Conservation (phyloP, 2,888 invertebrate genomes). For the Patella caerulea region DNA sequence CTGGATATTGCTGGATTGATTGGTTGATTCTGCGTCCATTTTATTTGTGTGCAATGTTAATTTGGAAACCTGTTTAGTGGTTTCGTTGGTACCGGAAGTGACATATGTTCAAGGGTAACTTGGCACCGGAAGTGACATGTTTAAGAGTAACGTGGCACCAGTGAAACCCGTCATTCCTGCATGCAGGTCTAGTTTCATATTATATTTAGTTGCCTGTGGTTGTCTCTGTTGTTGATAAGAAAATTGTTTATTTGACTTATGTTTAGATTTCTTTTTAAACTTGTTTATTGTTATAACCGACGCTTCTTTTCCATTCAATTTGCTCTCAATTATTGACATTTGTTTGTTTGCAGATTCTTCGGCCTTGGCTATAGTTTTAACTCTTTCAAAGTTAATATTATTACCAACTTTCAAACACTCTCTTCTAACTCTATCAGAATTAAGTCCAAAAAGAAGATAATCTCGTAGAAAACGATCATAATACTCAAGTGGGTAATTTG, state of each 20-base stretch:
- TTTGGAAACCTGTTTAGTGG: too few relatives aligned
- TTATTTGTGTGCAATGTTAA: too few relatives aligned
- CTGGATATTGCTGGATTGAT: too few relatives aligned
- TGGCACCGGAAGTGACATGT: too few relatives aligned
- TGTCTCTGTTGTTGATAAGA: too few relatives aligned
- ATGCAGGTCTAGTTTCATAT: too few relatives aligned
- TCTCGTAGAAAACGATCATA: neutral
- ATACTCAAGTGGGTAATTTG: neutral
- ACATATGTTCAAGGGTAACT: too few relatives aligned
- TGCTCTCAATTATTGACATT: neutral
- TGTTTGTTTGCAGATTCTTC: conserved; percentile 3
- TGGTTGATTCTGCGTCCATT: too few relatives aligned
- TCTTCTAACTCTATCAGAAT: neutral
- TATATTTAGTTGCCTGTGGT: too few relatives aligned
- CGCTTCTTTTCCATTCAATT: neutral
- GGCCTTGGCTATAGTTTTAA: neutral
- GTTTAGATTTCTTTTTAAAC: neutral
- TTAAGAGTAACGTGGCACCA: too few relatives aligned
- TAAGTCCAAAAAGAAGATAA: neutral
- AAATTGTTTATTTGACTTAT: neutral
- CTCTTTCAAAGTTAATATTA: neutral
- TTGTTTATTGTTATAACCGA: neutral
- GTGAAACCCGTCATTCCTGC: too few relatives aligned
- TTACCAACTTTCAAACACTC: neutral
- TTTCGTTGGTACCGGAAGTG: too few relatives aligned